phyloP scores from a whole-genome alignment of 2,113 vertebrate species.

The Mormoops blainvillei region DNA sequence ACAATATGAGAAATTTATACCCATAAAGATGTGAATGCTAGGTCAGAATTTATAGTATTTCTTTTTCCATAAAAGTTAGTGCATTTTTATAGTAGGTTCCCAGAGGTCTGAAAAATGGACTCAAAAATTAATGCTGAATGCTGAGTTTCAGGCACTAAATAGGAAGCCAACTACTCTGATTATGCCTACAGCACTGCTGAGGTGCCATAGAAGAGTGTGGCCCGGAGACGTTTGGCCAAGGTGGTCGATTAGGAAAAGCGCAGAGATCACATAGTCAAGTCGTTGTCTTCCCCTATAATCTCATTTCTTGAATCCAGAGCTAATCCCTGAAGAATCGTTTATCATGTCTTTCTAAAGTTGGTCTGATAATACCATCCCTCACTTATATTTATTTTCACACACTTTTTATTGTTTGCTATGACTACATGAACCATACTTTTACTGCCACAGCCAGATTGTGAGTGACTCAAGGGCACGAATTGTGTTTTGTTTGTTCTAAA shows the following conservation, averaged over 20 bases:
- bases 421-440: not conserved
- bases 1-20: not conserved
- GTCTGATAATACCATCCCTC: fast-evolving
- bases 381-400: not conserved
- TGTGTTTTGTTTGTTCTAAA: not conserved
- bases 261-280: not conserved
- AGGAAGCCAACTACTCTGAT: not conserved
- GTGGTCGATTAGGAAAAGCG: not conserved
- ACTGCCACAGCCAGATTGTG: not conserved
- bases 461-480: not conserved
- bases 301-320: not conserved
- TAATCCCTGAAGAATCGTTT: not conserved
- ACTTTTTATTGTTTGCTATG: not conserved
- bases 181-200: not conserved
- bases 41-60: not conserved
- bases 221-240: not conserved
- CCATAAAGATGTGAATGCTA: not conserved
- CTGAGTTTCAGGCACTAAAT: not conserved
- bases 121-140: not conserved
- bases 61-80: not conserved
- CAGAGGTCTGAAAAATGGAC: not conserved
- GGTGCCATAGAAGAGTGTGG: not conserved
- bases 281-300: not conserved
- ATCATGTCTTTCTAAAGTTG: not conserved
- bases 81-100: not conserved